Evolutionary conservation across 2,888 invertebrate genomes (phyloP).

Genomic region (Azorinus chamasolen): DNA sequence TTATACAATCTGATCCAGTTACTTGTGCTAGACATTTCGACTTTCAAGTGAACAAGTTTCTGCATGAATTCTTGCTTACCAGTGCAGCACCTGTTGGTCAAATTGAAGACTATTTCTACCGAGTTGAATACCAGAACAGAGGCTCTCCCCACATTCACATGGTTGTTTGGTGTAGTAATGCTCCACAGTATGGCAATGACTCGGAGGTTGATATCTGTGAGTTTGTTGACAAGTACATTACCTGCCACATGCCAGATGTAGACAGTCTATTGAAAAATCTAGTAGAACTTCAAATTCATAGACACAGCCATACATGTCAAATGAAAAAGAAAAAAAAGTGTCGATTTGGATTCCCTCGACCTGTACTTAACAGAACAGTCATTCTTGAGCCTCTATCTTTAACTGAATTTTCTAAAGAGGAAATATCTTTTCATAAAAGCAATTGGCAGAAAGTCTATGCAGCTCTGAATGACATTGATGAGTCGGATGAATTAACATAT

Average conservation of each 20-base stretch:
- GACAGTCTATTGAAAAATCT: slow-evolving; percentile 2
- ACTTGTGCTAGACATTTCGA: too few species aligned
- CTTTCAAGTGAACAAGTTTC: slow-evolving; percentile 24
- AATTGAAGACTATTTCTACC: slow-evolving; percentile 56
- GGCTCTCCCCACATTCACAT: slow-evolving; percentile 64
- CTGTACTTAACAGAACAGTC: slow-evolving; percentile 22
- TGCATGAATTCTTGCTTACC: slow-evolving; percentile 30
- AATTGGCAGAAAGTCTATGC: slow-evolving; percentile 5
- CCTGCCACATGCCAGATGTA: slow-evolving; percentile 23
- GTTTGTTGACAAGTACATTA: slow-evolving; percentile 51
- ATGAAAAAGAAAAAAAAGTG: slow-evolving; percentile 31
- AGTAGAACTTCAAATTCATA: slow-evolving; percentile 18
- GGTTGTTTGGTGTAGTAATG: slow-evolving; percentile 52
- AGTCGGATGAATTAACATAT: slow-evolving; percentile 2
- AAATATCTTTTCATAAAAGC: background rate
- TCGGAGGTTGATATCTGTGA: slow-evolving; percentile 25
- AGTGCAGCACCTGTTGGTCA: slow-evolving; percentile 45
- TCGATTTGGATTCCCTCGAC: slow-evolving; percentile 60
- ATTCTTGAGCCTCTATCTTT: slow-evolving; percentile 47
- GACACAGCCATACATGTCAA: slow-evolving; percentile 23
- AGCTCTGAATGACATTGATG: background rate
- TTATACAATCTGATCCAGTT: slow-evolving; percentile 55
- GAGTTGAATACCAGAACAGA: slow-evolving; percentile 54
- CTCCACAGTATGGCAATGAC: slow-evolving; percentile 37
- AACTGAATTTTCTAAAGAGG: slow-evolving; percentile 3